Base-by-base conservation (phyloP, 2,888 invertebrate genomes). In the Sinelater perroti region DNA sequence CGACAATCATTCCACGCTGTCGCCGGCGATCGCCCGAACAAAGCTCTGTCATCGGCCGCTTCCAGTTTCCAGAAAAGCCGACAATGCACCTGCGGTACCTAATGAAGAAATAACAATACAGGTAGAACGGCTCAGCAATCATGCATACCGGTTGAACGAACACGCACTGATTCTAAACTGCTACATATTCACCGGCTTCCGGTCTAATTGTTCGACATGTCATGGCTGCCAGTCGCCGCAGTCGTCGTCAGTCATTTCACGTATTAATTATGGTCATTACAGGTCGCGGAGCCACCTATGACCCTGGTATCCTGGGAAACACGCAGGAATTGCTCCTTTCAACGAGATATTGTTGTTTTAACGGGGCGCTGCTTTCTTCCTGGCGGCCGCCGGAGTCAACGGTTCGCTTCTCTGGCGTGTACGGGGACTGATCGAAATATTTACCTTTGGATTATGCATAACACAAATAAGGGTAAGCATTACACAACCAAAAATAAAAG, bases 221-320 rank as follows among this genome's bases (percentile, higher is more conserved):
- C 61, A 64, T 62, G 63, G 62, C 57, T 64, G 62, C 60, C 61
- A 60, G 60, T 61, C 61, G 61, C 61, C 63, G 54, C 58, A 55
- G 60, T 62, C 60, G 62, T 63, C 63, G 56, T 62, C 56, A 56
- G 56, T 66, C 63, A 67, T 68, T 67, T 66, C 63, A 65, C 64
- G 59, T 66, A 68, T 68, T 68, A 68, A 68, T 68, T 68, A 68
- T 68, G 68, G 68, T 68, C 68, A 68, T 68, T 68, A 68, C 63
- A 62, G 68, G 68, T 68, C 68, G 64, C 64, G 50, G 56, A 60
- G 59, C 63, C 62, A 64, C 61, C 64, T 60, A 56, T 54, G 62
- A 66, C 66, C 66, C 61, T 56, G 51, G 51, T 52, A 59, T 50
- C 54, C 64, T 44, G 59, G 66, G 63, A 61, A 66, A 65, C 51